Evolutionary conservation across 2,888 invertebrate genomes (phyloP), one percentile per base, ranked within the genome.

Genomic region (Zygaena filipendulae): DNA sequence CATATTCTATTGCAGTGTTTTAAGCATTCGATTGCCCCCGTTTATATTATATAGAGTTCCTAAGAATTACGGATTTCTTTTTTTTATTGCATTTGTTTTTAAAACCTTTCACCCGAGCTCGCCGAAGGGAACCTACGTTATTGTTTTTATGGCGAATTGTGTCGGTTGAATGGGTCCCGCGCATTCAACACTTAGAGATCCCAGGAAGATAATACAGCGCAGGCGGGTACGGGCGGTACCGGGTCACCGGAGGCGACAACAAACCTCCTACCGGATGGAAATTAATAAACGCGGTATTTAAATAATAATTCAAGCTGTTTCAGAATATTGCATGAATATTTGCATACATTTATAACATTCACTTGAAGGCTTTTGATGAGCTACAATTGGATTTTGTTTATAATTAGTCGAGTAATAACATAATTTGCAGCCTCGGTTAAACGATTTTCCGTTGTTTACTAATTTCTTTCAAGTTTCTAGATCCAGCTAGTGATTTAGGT

Each of bases 21-120:
- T 71, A 75, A 70, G 67, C 62, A 72, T 79, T 77, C 79, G 79
- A 79, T 79, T 79, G 71, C 79, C 77, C 58, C 66, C 59, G 52
- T 59, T 47, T 52, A 51, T 53, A 56, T 62, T 67, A 72, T 75
- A 72, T 77, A 74, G 66, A 71, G 72, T 75, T 72, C 70, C 77
- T 67, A 72, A 75, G 70, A 66, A 72, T 59, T 58, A 53, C 52
- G 50, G 57, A 66, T 60, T 58, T 58, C 52, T 44, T 47, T 37
- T 45, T 64, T 69, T 66, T 71, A 71, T 64, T 45, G 52, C 54
- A 54, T 62, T 69, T 68, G n/a, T n/a, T 16, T 16, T 6, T 63
- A 45, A 58, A 54, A 52, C 67, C 63, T 66, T 71, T 72, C 56
- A 61, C 59, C 49, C 63, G 64, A 54, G 60, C n/a, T n/a, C 58